Percentiles rank a stretch among this genome's conserved stretches.
Evolutionary conservation across 2,797 vertebrate species (phyloP).

Genomic region (Fratercula arctica): DNA sequence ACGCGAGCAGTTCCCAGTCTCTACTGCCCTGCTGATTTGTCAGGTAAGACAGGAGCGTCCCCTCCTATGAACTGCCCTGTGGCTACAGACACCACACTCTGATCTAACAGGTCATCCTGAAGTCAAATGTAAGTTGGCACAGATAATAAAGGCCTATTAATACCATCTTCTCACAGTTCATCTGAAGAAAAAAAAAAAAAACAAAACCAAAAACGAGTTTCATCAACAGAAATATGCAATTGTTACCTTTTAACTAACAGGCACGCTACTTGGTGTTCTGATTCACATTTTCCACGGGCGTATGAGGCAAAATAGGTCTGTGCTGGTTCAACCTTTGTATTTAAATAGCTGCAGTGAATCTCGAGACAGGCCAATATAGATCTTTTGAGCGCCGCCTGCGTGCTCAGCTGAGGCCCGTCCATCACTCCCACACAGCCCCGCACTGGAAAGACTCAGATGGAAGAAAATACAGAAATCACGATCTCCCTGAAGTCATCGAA

Average conservation of each 20-base stretch:
- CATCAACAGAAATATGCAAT: not conserved
- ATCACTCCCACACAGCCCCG: not conserved
- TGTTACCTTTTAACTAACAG: not conserved
- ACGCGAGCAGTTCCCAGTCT: not conserved
- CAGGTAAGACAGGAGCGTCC: not conserved
- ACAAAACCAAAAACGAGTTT: not conserved
- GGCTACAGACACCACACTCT: not conserved
- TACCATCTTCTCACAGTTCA: not conserved
- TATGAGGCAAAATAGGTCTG: not conserved
- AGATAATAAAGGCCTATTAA: not conserved
- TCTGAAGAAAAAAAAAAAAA: not conserved
- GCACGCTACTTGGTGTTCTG: not conserved
- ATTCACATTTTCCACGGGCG: not conserved
- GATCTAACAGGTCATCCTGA: not conserved
- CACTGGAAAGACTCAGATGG: not conserved
- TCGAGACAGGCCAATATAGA: fast-evolving
- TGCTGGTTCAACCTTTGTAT: not conserved
- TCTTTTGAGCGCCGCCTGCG: not conserved
- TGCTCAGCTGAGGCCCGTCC: not conserved
- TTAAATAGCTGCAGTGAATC: not conserved
- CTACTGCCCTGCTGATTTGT: not conserved
- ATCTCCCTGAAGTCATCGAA: not conserved
- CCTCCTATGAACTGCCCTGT: not conserved
- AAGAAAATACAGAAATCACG: not conserved
- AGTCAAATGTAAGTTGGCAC: not conserved